Conservation (phyloP, 2,888 invertebrate genomes). For the Ceratothoa steindachneri region DNA sequence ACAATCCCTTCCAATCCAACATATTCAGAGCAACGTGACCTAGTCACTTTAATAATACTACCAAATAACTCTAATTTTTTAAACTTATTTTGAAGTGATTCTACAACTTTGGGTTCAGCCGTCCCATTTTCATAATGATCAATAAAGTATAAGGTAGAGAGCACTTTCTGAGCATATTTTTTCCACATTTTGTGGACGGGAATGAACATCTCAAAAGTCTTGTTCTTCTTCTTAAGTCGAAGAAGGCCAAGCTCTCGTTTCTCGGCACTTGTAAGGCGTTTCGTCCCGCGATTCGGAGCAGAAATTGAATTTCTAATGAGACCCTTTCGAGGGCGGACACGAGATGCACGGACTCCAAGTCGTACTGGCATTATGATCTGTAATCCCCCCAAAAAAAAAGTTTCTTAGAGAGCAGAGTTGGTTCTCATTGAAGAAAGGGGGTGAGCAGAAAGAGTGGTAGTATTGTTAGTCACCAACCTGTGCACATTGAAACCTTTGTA, state of each 20-base stretch:
- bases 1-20: slow-evolving; percentile 49
- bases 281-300: background rate
- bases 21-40: slow-evolving; percentile 48
- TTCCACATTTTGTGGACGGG: slow-evolving; percentile 37
- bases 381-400: too few relatives aligned
- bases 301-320: too few relatives aligned
- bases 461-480: too few relatives aligned
- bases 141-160: slow-evolving; percentile 5
- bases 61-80: slow-evolving; percentile 50
- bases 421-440: too few relatives aligned
- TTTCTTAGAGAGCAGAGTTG: too few relatives aligned
- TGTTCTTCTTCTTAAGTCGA: slow-evolving; percentile 24
- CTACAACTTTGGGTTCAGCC: slow-evolving; percentile 19
- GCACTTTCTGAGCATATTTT: too few relatives aligned
- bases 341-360: too few relatives aligned
- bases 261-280: slow-evolving; percentile 27
- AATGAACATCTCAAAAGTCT: slow-evolving; percentile 33
- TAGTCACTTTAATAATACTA: slow-evolving; percentile 46
- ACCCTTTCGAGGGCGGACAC: too few relatives aligned
- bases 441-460: too few relatives aligned
- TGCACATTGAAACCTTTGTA: too few relatives aligned
- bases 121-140: slow-evolving; percentile 20
- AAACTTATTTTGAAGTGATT: slow-evolving; percentile 48
- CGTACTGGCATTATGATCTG: too few relatives aligned
- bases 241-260: slow-evolving; percentile 29